phyloP scores from a whole-genome alignment of 2,888 invertebrate species.

The Scelioninae gen. 1 region DNA sequence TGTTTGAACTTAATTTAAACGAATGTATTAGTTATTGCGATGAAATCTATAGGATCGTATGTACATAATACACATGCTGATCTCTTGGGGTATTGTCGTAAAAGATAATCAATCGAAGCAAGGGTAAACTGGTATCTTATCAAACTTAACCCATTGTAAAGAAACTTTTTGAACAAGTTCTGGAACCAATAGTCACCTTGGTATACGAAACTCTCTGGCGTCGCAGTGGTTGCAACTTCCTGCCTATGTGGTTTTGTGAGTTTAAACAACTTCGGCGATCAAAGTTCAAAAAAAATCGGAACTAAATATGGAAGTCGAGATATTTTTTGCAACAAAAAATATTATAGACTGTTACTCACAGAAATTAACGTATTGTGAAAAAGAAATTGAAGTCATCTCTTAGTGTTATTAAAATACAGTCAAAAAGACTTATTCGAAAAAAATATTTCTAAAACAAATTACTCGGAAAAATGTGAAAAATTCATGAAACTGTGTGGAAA shows the following conservation, averaged over 20 bases:
- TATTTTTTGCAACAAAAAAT: constrained; percentile 31
- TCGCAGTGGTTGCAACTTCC: constrained; percentile 69
- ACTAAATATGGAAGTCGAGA: constrained; percentile 61
- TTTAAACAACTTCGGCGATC: constrained; percentile 69
- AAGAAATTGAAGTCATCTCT: neutral
- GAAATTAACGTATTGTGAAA: neutral
- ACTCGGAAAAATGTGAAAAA: neutral
- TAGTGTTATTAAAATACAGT: neutral
- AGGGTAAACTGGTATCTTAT: constrained; percentile 82
- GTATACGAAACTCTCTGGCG: constrained; percentile 68
- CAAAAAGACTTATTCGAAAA: neutral
- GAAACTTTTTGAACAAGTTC: constrained; percentile 70
- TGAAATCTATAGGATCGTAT: constrained; percentile 43
- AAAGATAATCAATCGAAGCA: constrained; percentile 82
- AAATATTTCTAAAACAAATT: neutral
- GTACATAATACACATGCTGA: constrained; percentile 65
- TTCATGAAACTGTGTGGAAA: neutral
- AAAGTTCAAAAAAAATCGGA: constrained; percentile 68
- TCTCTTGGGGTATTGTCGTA: constrained; percentile 70
- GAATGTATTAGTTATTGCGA: constrained; percentile 54
- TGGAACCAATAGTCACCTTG: constrained; percentile 70
- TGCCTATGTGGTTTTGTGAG: constrained; percentile 70
- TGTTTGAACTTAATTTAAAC: constrained; percentile 57
- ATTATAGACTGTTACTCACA: neutral
- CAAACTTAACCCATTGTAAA: constrained; percentile 80